Evolutionary conservation across 2,888 invertebrate species (phyloP).

Genomic region (Biston stratarius): DNA sequence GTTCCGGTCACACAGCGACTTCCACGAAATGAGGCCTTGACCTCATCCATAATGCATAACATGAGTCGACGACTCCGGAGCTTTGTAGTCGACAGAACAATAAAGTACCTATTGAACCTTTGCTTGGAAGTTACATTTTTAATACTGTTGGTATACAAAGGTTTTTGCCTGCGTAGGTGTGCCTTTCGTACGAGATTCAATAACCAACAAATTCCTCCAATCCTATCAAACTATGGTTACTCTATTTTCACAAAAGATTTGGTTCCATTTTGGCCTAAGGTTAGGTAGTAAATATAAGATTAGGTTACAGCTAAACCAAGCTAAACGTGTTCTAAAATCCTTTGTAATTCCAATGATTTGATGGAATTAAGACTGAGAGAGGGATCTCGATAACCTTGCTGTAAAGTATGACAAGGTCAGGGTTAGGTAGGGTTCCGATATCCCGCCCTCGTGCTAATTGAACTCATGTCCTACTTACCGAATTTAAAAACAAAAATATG

Average conservation of each 20-base stretch:
- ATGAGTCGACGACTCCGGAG: slow-evolving; percentile 55
- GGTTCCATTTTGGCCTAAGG: too few species aligned
- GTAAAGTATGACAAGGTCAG: too few species aligned
- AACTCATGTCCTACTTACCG: too few species aligned
- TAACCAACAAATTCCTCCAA: neutral
- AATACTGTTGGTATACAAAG: slow-evolving; percentile 22
- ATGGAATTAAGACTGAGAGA: too few species aligned
- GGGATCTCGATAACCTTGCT: too few species aligned
- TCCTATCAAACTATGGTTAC: neutral
- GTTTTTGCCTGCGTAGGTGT: slow-evolving; percentile 5
- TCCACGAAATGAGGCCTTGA: slow-evolving; percentile 70
- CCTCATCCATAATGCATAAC: slow-evolving; percentile 78
- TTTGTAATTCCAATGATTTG: too few species aligned
- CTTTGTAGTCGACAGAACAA: slow-evolving; percentile 55
- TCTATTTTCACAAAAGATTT: too few species aligned
- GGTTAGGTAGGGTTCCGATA: neutral
- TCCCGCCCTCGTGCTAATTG: too few species aligned
- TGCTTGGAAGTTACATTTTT: slow-evolving; percentile 38
- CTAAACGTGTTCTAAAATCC: too few species aligned
- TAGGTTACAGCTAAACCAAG: too few species aligned
- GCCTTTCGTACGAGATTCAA: slow-evolving; percentile 1
- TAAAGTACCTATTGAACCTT: slow-evolving; percentile 49
- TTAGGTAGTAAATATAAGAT: too few species aligned
- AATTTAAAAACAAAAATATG: too few species aligned
- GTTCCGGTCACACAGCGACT: slow-evolving; percentile 55